Percentiles rank a stretch among this genome's conserved stretches.
Evolutionary conservation across 2,113 vertebrate species (phyloP).

Genomic region (Anser cygnoides): DNA sequence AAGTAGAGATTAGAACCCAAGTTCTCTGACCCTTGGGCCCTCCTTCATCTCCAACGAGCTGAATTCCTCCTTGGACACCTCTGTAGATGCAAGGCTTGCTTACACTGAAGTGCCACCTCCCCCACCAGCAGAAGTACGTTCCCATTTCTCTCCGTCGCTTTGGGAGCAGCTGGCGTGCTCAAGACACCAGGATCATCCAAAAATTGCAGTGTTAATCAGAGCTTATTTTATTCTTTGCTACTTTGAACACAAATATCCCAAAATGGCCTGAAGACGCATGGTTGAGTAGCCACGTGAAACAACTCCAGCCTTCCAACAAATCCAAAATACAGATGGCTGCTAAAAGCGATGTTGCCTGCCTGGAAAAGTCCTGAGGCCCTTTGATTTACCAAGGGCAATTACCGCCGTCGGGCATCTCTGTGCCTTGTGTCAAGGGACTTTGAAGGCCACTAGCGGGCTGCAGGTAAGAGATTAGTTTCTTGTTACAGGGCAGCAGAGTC

Average conservation of each 20-base stretch:
- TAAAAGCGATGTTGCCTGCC: conserved; percentile 2
- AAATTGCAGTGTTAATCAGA: conserved; percentile 26
- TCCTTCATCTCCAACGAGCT: neutral
- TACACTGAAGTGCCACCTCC: neutral
- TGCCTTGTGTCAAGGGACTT: neutral
- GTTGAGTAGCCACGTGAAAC: conserved; percentile 19
- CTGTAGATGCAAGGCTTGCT: neutral
- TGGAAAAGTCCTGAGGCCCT: neutral
- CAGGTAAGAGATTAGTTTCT: neutral
- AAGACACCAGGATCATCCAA: neutral
- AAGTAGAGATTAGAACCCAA: neutral
- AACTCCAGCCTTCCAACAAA: neutral
- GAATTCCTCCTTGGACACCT: neutral
- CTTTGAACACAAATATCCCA: conserved; percentile 16
- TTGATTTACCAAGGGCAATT: neutral
- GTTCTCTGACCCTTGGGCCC: neutral
- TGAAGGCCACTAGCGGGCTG: neutral
- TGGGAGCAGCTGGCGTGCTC: conserved; percentile 9
- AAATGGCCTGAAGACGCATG: neutral
- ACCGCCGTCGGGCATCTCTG: neutral
- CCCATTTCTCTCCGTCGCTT: neutral
- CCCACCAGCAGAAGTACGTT: neutral
- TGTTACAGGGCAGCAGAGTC: neutral
- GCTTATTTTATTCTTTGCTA: conserved; percentile 25
- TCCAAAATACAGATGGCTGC: neutral